Conservation (phyloP, 2,113 vertebrate genomes). For the Chauna torquata region DNA sequence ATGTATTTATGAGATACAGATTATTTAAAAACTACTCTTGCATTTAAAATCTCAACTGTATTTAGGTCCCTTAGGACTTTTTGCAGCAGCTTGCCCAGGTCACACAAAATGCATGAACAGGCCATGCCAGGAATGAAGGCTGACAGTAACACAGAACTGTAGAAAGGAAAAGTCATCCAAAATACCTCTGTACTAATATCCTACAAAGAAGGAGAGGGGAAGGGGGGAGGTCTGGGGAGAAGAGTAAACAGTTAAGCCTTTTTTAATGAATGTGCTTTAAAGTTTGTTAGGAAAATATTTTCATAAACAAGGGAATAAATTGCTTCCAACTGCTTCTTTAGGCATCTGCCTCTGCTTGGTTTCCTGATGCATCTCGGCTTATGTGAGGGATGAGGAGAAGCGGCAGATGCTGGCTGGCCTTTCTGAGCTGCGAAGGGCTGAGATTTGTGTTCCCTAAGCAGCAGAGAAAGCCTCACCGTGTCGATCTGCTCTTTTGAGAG, state of each 20-base stretch:
- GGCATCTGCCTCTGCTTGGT: not conserved
- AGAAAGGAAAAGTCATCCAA: not conserved
- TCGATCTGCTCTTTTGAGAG: not conserved
- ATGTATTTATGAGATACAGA: not conserved
- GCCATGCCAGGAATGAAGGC: not conserved
- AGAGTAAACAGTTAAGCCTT: not conserved
- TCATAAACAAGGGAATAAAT: not conserved
- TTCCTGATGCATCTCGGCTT: not conserved
- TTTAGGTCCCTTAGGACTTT: not conserved
- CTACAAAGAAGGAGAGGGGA: not conserved
- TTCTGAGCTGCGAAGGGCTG: not conserved
- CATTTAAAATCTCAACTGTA: not conserved
- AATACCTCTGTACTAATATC: not conserved
- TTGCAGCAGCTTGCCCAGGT: not conserved
- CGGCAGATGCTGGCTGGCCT: not conserved
- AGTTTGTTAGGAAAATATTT: not conserved
- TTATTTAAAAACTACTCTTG: not conserved
- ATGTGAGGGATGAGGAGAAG: not conserved
- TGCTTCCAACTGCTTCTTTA: not conserved
- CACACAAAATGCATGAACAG: not conserved
- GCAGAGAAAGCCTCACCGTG: not conserved
- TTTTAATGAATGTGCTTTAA: slow-evolving; percentile 38
- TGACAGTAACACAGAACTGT: not conserved
- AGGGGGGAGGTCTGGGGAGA: not conserved
- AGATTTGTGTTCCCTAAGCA: not conserved